phyloP scores from a whole-genome alignment of 2,888 invertebrate genomes.

The Syritta pipiens region DNA sequence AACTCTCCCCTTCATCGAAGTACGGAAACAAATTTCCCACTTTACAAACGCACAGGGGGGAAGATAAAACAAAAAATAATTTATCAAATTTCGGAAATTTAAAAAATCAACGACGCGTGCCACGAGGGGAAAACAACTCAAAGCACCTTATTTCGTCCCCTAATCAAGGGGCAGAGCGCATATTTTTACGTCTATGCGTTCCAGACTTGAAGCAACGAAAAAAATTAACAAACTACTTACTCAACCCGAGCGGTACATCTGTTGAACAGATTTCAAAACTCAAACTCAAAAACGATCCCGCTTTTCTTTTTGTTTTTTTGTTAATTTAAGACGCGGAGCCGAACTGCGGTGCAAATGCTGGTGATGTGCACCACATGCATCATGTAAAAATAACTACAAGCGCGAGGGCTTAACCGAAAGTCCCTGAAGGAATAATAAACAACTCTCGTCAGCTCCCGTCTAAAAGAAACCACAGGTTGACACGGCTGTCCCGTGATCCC shows the following conservation, averaged over 20 bases:
- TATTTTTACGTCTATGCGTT: slow-evolving; percentile 10
- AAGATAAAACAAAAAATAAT: slow-evolving; percentile 13
- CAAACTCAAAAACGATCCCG: slow-evolving; percentile 37
- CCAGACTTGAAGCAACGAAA: slow-evolving; percentile 29
- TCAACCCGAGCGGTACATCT: slow-evolving; percentile 58
- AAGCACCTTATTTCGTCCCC: slow-evolving; percentile 51
- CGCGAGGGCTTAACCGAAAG: slow-evolving; percentile 1
- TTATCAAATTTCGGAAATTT: slow-evolving; percentile 60
- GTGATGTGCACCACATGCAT: slow-evolving; percentile 46
- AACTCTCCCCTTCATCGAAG: background rate
- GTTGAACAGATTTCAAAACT: slow-evolving; percentile 61
- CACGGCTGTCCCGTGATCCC: slow-evolving; percentile 45
- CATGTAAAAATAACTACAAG: slow-evolving; percentile 53
- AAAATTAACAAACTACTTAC: slow-evolving; percentile 24
- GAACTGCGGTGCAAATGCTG: slow-evolving; percentile 18
- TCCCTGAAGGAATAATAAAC: slow-evolving; percentile 59
- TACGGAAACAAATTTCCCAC: slow-evolving; percentile 54
- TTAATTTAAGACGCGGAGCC: slow-evolving; percentile 33
- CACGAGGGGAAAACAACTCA: slow-evolving; percentile 46
- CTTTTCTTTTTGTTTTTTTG: slow-evolving; percentile 39
- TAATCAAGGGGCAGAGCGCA: slow-evolving; percentile 1
- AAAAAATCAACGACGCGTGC: slow-evolving; percentile 64
- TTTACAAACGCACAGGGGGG: background rate
- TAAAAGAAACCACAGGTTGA: slow-evolving; percentile 66
- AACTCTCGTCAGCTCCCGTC: slow-evolving; percentile 16